Evolutionary conservation across 1,140 invertebrate genomes (phyloP).

Genomic region (Zophobas atratus): DNA sequence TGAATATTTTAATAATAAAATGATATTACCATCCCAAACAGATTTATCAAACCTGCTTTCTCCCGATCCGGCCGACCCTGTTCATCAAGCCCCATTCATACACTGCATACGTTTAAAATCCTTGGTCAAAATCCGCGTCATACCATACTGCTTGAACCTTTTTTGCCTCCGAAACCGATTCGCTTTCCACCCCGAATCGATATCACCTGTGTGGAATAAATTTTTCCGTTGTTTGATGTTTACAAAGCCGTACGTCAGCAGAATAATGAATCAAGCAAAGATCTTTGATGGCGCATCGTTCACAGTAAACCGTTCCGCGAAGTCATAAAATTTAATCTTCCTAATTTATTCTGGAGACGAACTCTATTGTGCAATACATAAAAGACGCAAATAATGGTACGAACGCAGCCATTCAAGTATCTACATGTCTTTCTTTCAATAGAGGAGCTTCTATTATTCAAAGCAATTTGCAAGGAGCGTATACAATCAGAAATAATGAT

Average conservation of each 20-base stretch:
- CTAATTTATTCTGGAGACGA: slow-evolving; percentile 35
- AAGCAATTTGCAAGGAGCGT: slow-evolving; percentile 30
- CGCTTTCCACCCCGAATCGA: not conserved
- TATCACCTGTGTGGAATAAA: slow-evolving; percentile 28
- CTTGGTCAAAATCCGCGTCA: too few relatives aligned
- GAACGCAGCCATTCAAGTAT: slow-evolving; percentile 10
- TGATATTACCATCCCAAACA: too few relatives aligned
- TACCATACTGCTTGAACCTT: too few relatives aligned
- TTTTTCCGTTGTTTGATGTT: slow-evolving; percentile 32
- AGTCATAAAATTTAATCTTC: slow-evolving; percentile 43
- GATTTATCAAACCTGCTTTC: too few relatives aligned
- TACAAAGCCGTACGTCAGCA: slow-evolving; percentile 19
- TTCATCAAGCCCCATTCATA: too few relatives aligned
- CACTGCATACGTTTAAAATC: too few relatives aligned
- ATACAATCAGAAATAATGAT: slow-evolving; percentile 42
- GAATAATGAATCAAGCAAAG: slow-evolving; percentile 33
- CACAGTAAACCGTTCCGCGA: slow-evolving; percentile 17
- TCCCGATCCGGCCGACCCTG: too few relatives aligned
- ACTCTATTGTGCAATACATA: slow-evolving; percentile 31
- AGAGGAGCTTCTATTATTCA: slow-evolving; percentile 28
- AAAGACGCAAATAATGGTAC: slow-evolving; percentile 38
- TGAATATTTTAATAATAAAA: too few relatives aligned
- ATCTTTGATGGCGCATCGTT: slow-evolving; percentile 40
- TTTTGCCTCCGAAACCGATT: too few relatives aligned
- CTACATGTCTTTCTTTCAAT: slow-evolving; percentile 28